phyloP scores from a whole-genome alignment of 2,797 vertebrate species.

The Chaetodon trifasciatus region DNA sequence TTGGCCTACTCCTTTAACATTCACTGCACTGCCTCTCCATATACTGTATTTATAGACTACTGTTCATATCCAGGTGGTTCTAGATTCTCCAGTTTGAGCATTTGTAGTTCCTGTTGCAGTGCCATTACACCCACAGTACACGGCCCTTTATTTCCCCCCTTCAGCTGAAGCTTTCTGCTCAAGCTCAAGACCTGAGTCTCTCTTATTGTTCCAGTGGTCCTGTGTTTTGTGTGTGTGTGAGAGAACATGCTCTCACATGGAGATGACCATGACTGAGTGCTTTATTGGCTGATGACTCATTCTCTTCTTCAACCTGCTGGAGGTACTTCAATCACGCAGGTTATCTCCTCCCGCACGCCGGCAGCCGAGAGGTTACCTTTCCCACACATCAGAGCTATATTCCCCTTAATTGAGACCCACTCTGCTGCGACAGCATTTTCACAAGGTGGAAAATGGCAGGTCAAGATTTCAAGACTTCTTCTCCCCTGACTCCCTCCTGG shows the following conservation, averaged over 20 bases:
- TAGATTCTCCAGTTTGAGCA: constrained; percentile 26
- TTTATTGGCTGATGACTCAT: constrained; percentile 72
- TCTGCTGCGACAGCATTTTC: constrained; percentile 78
- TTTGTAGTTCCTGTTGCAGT: constrained; percentile 30
- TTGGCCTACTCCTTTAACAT: constrained; percentile 1
- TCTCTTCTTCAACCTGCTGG: constrained; percentile 65
- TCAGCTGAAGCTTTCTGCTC: constrained; percentile 16
- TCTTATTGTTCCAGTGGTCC: constrained; percentile 23
- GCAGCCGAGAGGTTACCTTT: constrained; percentile 70
- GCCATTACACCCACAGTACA: constrained; percentile 26
- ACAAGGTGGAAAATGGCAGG: constrained; percentile 76
- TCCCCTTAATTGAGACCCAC: constrained; percentile 80
- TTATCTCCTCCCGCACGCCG: constrained; percentile 66
- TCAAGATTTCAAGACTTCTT: constrained; percentile 68
- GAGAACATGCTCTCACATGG: constrained; percentile 38
- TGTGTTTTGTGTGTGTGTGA: background rate
- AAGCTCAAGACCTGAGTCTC: background rate
- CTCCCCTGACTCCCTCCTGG: constrained; percentile 19
- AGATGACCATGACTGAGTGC: constrained; percentile 58
- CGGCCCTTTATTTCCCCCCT: constrained; percentile 14
- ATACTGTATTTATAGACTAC: constrained; percentile 13
- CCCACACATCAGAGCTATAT: constrained; percentile 71
- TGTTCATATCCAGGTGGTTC: constrained; percentile 27
- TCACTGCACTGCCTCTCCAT: background rate
- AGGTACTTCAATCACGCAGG: constrained; percentile 72